Evolutionary conservation across 2,888 invertebrate species (phyloP), one percentile per base, ranked within the genome.

Genomic region (Apeira syringaria): DNA sequence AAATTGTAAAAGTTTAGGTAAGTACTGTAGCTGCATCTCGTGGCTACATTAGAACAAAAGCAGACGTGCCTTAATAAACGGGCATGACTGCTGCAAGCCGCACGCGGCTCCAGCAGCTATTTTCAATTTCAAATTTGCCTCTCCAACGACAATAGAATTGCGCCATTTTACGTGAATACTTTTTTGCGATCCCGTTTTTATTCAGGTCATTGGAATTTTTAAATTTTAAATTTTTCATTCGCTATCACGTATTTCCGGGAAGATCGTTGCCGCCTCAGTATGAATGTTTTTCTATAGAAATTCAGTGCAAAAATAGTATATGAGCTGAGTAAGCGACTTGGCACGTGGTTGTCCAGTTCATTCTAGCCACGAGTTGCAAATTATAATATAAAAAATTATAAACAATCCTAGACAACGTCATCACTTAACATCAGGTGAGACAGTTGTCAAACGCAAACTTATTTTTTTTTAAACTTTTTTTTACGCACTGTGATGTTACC

Each of bases 91-190:
- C 47, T 64, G 66, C 67, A 68, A 59, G 61, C 63, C 57, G 61
- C 67, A 68, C 60, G 61, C 63, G 58, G 61, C 59, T 65, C 68
- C 69, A 58, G 74, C 76, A 76, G 68, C 78, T 81, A 75, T 80
- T 84, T 85, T 82, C 80, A 82, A 83, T 84, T 84, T 81, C 73
- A 80, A 80, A 80, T 83, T 81, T 79, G 70, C 73, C 71, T 69
- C 69, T 66, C 69, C 68, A 72, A 73, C 69, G 74, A 79, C 76
- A 74, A 74, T 74, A 72, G 72, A 74, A 76, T 74, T 73, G 74
- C 68, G 69, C 68, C 61, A 70, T 77, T 78, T 77, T 73, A 72
- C 73, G 71, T 70, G 62, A 53, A 77, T 74, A 72, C 51, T 72
- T 78, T 74, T 15, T 72, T 74, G 64, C 61, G 56, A 63, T 59